Percentiles rank a stretch among this genome's conserved stretches.
Conservation (phyloP, 2,113 vertebrate species). For the Siniperca chuatsi region DNA sequence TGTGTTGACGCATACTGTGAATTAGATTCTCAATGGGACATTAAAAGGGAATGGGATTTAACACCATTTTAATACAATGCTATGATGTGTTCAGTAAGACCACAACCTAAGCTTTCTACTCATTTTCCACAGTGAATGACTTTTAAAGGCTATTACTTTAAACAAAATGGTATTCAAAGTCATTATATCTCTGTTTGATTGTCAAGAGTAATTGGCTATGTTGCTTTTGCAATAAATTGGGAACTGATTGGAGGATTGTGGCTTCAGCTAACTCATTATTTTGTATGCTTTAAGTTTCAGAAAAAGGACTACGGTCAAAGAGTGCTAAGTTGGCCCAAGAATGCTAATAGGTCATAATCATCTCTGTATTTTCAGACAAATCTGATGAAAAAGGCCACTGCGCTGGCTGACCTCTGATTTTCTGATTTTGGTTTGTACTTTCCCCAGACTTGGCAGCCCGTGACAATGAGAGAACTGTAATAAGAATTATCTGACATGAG, state of each 20-base stretch:
- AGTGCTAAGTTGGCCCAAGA: constrained; percentile 43
- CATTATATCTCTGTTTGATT: not conserved
- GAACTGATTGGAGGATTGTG: constrained; percentile 20
- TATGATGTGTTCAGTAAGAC: constrained; percentile 8
- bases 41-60: constrained; percentile 9
- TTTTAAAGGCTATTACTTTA: constrained; percentile 19
- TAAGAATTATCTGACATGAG: constrained; percentile 80
- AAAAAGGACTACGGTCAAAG: constrained; percentile 40
- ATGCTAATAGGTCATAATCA: constrained; percentile 71
- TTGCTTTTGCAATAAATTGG: constrained; percentile 32
- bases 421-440: constrained; percentile 81
- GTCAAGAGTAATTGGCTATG: constrained; percentile 12
- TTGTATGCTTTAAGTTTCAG: constrained; percentile 10
- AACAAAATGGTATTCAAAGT: constrained; percentile 12
- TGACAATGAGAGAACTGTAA: constrained; percentile 69
- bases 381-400: constrained; percentile 64
- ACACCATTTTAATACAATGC: not conserved
- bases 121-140: not conserved
- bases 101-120: not conserved
- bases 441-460: constrained; percentile 82
- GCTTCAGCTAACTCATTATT: not conserved
- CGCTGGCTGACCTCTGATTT: constrained; percentile 61
- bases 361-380: constrained; percentile 63
- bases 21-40: constrained; percentile 18
- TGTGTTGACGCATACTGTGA: constrained; percentile 27